Percentiles rank a stretch among this genome's conserved stretches.
Evolutionary conservation across 2,888 invertebrate species (phyloP).

Genomic region (Charanyca ferruginea): DNA sequence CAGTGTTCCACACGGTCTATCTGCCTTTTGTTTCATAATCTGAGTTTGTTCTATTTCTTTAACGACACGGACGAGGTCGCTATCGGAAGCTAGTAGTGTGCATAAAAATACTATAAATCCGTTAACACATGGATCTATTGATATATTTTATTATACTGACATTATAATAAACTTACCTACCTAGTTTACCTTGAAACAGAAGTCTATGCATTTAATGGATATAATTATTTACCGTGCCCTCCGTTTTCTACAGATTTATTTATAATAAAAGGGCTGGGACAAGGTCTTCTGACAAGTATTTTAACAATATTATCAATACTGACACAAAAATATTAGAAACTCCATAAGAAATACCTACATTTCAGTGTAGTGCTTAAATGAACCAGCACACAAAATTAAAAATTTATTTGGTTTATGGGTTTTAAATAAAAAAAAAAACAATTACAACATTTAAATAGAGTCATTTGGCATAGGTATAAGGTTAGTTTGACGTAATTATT

Average conservation of each 20-base stretch:
- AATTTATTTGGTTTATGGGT: too few relatives aligned
- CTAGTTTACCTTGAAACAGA: constrained; percentile 42
- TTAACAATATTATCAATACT: neutral
- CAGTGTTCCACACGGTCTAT: too few relatives aligned
- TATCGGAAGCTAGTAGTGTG: neutral
- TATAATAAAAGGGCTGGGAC: neutral
- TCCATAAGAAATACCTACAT: too few relatives aligned
- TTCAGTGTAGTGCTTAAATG: too few relatives aligned
- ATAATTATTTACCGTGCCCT: constrained; percentile 2
- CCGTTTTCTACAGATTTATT: constrained; percentile 9
- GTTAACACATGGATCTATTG: constrained; percentile 7
- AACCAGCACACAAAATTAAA: too few relatives aligned
- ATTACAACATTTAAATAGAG: too few relatives aligned
- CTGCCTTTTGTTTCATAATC: too few relatives aligned
- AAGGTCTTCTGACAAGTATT: constrained; percentile 4
- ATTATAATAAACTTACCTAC: constrained; percentile 1
- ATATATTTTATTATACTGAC: constrained; percentile 5
- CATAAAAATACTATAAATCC: constrained; percentile 39
- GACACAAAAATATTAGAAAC: too few relatives aligned
- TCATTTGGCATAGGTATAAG: too few relatives aligned
- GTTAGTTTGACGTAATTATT: too few relatives aligned
- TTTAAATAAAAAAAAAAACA: too few relatives aligned
- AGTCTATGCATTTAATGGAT: constrained; percentile 3
- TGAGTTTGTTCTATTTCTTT: too few relatives aligned
- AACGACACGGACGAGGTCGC: neutral